phyloP scores from a whole-genome alignment of 2,113 vertebrate species.

The Perognathus longimembris region DNA sequence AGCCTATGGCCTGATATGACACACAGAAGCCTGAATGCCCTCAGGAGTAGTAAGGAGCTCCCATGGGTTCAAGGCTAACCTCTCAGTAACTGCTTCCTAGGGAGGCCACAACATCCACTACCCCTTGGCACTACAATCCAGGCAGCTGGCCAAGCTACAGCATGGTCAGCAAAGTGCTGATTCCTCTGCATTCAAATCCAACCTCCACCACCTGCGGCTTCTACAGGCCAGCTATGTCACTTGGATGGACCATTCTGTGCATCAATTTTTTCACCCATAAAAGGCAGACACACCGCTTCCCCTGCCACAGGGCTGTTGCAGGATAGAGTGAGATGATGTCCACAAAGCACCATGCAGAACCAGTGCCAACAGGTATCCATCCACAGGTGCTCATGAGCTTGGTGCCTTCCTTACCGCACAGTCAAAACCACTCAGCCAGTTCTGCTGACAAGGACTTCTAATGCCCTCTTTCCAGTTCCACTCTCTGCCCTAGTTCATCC shows the following conservation, averaged over 20 bases:
- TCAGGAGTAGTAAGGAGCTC: too few species aligned
- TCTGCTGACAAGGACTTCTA: neutral
- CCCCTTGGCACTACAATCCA: neutral
- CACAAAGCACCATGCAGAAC: neutral
- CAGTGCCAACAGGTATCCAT: neutral
- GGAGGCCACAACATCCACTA: neutral
- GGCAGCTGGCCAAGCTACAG: neutral
- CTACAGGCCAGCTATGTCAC: neutral
- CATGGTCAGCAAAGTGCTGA: neutral
- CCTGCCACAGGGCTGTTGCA: neutral
- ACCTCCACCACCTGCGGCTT: neutral
- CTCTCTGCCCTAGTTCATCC: neutral
- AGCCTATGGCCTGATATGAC: neutral
- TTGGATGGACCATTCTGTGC: neutral
- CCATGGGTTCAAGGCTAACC: neutral
- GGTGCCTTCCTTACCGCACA: neutral
- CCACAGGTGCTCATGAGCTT: neutral
- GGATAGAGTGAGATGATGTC: neutral
- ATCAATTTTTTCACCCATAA: neutral
- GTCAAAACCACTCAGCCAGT: neutral
- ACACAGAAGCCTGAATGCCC: fast-evolving
- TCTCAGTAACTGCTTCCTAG: neutral
- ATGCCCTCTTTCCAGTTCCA: neutral
- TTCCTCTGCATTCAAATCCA: neutral
- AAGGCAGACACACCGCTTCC: neutral